phyloP scores from a whole-genome alignment of 2,797 vertebrate genomes.

The Presbytis comata region DNA sequence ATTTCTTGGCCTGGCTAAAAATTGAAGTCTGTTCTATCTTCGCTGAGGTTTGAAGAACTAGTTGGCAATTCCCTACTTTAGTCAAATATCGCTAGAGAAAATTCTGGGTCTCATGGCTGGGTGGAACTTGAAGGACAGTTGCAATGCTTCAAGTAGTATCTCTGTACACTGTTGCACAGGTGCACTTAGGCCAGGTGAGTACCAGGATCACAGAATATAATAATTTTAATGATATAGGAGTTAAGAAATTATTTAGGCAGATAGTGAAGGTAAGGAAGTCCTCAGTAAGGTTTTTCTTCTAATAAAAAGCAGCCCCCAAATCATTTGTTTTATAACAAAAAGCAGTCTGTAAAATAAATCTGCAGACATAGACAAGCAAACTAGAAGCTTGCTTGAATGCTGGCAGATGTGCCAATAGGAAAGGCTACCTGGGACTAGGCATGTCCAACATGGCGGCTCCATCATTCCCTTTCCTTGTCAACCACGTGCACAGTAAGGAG shows the following conservation, averaged over 20 bases:
- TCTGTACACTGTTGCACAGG: too few species aligned
- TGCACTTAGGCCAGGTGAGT: not conserved
- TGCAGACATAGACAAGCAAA: not conserved
- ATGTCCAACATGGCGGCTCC: not conserved
- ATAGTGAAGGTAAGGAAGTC: not conserved
- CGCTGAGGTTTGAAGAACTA: not conserved
- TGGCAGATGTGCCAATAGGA: not conserved
- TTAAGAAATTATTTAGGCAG: not conserved
- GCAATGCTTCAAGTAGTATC: not conserved
- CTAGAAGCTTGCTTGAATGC: not conserved
- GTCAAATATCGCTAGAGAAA: not conserved
- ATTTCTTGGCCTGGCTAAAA: not conserved
- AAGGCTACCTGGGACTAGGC: not conserved
- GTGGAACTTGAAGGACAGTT: not conserved
- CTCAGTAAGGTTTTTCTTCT: not conserved
- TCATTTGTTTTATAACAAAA: not conserved
- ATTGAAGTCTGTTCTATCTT: not conserved
- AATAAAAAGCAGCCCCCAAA: not conserved
- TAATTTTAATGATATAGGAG: not conserved
- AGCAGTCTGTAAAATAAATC: not conserved
- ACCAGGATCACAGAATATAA: not conserved
- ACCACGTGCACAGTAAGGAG: not conserved
- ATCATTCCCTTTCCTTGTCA: not conserved
- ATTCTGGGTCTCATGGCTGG: not conserved
- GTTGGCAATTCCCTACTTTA: not conserved